phyloP scores from a whole-genome alignment of 2,797 vertebrate genomes.

The Pipistrellus pipistrellus region DNA sequence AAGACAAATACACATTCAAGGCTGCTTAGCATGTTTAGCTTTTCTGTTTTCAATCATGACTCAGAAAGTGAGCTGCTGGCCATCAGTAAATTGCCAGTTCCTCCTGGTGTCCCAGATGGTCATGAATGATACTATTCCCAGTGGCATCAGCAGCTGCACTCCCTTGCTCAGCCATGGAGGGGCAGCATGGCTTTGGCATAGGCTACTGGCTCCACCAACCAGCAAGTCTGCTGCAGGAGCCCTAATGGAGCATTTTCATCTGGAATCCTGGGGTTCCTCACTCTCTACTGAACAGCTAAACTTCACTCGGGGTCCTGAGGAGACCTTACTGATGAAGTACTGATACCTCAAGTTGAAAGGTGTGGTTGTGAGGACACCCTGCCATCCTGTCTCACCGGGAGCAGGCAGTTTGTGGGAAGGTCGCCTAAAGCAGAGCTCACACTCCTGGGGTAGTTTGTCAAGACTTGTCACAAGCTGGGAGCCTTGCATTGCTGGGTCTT shows the following conservation, averaged over 20 bases:
- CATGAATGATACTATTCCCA: background rate
- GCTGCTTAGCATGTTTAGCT: background rate
- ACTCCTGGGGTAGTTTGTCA: background rate
- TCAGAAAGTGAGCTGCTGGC: background rate
- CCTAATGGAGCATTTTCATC: no score
- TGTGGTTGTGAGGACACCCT: background rate
- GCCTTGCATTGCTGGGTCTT: background rate
- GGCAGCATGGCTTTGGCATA: constrained; percentile 9
- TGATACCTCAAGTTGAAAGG: background rate
- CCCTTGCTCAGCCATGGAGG: constrained; percentile 39
- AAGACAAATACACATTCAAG: background rate
- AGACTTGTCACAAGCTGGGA: background rate
- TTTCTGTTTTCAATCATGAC: background rate
- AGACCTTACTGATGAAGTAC: background rate
- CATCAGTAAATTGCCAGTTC: background rate
- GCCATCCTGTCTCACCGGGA: background rate
- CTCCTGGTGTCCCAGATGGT: background rate
- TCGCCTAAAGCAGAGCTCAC: background rate
- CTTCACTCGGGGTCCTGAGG: background rate
- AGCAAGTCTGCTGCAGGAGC: background rate
- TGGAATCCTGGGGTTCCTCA: background rate
- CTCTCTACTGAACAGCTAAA: background rate
- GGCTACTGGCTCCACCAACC: background rate
- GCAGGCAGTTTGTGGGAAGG: background rate
- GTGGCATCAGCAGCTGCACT: background rate